Percentiles rank a stretch among this genome's conserved stretches.
These are phyloP conservation scores for Hirtodrosophila histrioides DNA, from an alignment of 2,888 invertebrate species.

Conservation along the genomic window DNA sequence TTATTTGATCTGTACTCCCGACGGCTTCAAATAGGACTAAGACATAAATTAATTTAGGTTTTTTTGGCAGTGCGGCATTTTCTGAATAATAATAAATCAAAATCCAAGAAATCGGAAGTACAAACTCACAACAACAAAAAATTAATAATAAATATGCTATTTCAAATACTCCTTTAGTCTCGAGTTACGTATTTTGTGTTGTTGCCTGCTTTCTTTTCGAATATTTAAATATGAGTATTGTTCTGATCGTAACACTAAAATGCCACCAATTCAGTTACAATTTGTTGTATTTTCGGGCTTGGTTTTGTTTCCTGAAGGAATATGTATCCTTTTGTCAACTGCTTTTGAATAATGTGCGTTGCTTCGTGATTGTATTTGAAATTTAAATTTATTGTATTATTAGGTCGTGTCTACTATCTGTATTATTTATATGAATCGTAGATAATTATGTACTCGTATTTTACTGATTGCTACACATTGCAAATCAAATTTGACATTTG, in stretches of 20 bases:
- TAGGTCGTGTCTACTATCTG: slow-evolving; percentile 28
- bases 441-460: slow-evolving; percentile 39
- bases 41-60: slow-evolving; percentile 33
- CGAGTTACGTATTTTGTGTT: slow-evolving; percentile 57
- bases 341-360: slow-evolving; percentile 64
- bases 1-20: neutral
- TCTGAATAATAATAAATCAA: neutral
- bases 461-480: slow-evolving; percentile 75
- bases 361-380: slow-evolving; percentile 41
- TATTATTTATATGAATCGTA: slow-evolving; percentile 49
- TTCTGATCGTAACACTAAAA: slow-evolving; percentile 58
- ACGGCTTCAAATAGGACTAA: slow-evolving; percentile 14
- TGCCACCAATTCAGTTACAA: slow-evolving; percentile 73
- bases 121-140: slow-evolving; percentile 3
- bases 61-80: slow-evolving; percentile 69
- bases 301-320: slow-evolving; percentile 12
- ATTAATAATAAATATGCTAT: neutral
- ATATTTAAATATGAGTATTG: slow-evolving; percentile 47
- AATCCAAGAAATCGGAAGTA: neutral
- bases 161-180: slow-evolving; percentile 5
- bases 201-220: slow-evolving; percentile 39
- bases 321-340: slow-evolving; percentile 29
- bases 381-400: slow-evolving; percentile 45
- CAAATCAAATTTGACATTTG: slow-evolving; percentile 58
- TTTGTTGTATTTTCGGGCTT: slow-evolving; percentile 42